Evolutionary conservation across 2,113 vertebrate species (phyloP).

Genomic region (Sarotherodon lohbergeri): DNA sequence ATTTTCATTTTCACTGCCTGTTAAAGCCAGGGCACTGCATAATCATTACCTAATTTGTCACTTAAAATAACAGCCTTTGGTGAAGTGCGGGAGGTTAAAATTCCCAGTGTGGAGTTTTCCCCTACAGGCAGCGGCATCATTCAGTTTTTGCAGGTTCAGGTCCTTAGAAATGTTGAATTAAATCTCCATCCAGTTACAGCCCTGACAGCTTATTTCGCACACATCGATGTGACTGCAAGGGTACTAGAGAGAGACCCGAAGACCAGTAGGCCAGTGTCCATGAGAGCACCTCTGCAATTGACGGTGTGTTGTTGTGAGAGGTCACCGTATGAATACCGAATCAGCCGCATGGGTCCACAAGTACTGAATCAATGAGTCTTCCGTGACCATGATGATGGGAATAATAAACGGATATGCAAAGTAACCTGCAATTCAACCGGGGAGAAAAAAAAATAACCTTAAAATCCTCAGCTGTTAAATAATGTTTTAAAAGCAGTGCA

Average conservation of each 20-base stretch:
- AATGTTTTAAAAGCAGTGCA: constrained; percentile 17
- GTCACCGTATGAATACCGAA: constrained; percentile 57
- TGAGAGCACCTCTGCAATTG: constrained; percentile 29
- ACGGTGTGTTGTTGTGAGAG: constrained; percentile 40
- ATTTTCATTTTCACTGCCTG: not conserved
- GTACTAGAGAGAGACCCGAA: constrained; percentile 20
- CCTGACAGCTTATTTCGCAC: constrained; percentile 55
- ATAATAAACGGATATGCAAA: constrained; percentile 30
- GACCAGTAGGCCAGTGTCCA: constrained; percentile 37
- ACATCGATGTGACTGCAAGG: constrained; percentile 26
- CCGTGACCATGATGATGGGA: not conserved
- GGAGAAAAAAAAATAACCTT: not conserved
- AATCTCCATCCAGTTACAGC: constrained; percentile 42
- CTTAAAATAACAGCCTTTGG: constrained; percentile 48
- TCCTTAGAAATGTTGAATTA: constrained; percentile 42
- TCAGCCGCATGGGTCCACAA: constrained; percentile 18
- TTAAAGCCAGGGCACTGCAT: not conserved
- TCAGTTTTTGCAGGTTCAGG: constrained; percentile 32
- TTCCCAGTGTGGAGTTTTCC: constrained; percentile 7
- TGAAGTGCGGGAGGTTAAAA: constrained; percentile 44
- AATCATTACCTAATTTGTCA: constrained; percentile 4
- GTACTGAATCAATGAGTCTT: constrained; percentile 28
- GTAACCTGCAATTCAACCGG: not conserved
- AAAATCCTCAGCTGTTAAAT: not conserved
- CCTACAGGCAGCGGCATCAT: constrained; percentile 35